Evolutionary conservation across 2,888 invertebrate species (phyloP), one percentile per base, ranked within the genome.

Genomic region (Muschampia plurimacula): DNA sequence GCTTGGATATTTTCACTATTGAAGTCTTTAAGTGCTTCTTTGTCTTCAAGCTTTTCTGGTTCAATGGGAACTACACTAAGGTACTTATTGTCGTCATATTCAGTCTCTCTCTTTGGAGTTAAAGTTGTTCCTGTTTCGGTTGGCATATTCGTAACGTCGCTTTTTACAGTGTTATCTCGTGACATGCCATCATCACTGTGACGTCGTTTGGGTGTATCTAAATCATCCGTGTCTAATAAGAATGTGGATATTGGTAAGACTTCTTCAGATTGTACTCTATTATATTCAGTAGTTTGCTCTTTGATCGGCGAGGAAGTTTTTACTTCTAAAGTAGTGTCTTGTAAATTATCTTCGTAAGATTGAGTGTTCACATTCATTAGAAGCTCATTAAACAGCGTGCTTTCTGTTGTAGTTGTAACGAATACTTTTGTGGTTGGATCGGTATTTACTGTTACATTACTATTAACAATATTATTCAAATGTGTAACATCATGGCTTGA

Each of bases 201-300:
- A 69, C 78, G 77, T 72, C 74, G 76, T 78, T 75, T 83, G 83
- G 67, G 77, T 78, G 66, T 76, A 69, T 88, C 87, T 81, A 94
- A 85, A 80, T 94, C 93, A 73, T 92, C 93, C 12, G 93, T 93
- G 74, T 94, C 93, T 76, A 84, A 79, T 76, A 93, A 83, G 80
- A 94, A 94, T 64, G 86, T 86, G 32, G 92, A 88, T 73, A 88
- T 81, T 22, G 88, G 87, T 69, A 85, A 74, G 9, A 79, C 78
- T 74, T 83, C 78, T 69, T 78, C 75, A 44, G 73, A 55, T 36
- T 77, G 72, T 36, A 75, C 73, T 44, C 77, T 76, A 78, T 71
- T 75, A 22, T 69, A 69, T 71, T 76, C 76, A 75, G 55, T 74
- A 62, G 59, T 72, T 75, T 52, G 74, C 62, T 67, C 73, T 68